Conservation (phyloP, 2,888 invertebrate genomes). For the Drosophila acutilabella region DNA sequence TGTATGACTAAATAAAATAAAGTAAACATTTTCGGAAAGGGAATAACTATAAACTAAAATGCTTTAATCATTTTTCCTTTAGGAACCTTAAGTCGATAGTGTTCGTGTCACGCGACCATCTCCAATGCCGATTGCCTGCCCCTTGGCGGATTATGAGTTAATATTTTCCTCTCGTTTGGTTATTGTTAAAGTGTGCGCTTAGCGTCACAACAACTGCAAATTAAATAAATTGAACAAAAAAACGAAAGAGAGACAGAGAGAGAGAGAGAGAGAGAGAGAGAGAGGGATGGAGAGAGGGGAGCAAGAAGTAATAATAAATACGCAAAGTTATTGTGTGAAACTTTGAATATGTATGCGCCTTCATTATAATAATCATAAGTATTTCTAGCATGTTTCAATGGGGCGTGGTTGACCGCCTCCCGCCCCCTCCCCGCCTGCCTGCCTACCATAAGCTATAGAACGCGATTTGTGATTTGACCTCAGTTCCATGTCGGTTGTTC, state of each 20-base stretch:
- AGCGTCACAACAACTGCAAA: slow-evolving; percentile 46
- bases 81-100: background rate
- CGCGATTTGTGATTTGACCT: slow-evolving; percentile 28
- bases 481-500: slow-evolving; percentile 27
- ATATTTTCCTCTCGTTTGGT: slow-evolving; percentile 47
- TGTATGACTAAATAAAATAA: too few species aligned
- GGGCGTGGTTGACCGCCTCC: slow-evolving; percentile 29
- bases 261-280: too few species aligned
- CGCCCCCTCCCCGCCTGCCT: too few species aligned
- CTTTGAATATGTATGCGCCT: slow-evolving; percentile 27
- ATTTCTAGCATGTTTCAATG: slow-evolving; percentile 17
- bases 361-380: slow-evolving; percentile 31
- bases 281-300: background rate
- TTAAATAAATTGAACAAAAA: slow-evolving; percentile 39
- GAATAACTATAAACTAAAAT: too few species aligned
- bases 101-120: slow-evolving; percentile 45
- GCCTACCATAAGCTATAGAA: background rate
- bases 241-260: background rate
- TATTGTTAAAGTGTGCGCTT: slow-evolving; percentile 57
- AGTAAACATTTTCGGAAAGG: too few species aligned
- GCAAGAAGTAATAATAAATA: slow-evolving; percentile 39
- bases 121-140: slow-evolving; percentile 4
- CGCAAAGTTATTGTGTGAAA: slow-evolving; percentile 46
- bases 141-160: slow-evolving; percentile 8
- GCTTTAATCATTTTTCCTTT: too few species aligned